Evolutionary conservation across 2,113 vertebrate genomes (phyloP).

Genomic region (Nothoprocta pentlandii): DNA sequence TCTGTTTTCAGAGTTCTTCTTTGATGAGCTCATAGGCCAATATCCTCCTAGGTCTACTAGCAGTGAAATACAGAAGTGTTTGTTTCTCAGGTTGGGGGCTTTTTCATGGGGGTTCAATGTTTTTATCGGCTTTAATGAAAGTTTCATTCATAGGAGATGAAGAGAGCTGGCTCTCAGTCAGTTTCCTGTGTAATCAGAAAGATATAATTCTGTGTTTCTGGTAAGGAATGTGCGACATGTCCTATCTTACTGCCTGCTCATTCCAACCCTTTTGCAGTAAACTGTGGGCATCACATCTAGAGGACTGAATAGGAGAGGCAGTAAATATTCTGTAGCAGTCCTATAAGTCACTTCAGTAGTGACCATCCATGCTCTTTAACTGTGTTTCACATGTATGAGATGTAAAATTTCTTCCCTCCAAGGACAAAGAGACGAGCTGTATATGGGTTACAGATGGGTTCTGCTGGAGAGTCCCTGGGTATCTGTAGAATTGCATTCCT

Average conservation of each 20-base stretch:
- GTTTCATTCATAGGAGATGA: conserved; percentile 8
- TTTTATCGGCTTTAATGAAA: conserved; percentile 27
- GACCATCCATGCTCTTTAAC: rapidly evolving
- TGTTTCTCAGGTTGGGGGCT: conserved; percentile 12
- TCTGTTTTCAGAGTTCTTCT: conserved; percentile 45
- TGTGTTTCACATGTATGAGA: neutral
- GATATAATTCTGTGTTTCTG: neutral
- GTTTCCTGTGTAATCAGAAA: neutral
- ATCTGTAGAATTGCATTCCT: conserved; percentile 23
- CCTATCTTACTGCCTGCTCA: neutral
- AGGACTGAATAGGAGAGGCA: neutral
- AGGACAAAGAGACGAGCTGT: conserved; percentile 14
- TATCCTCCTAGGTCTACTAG: conserved; percentile 31
- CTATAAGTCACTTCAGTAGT: neutral
- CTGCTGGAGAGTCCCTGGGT: conserved; percentile 29
- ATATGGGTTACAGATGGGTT: neutral
- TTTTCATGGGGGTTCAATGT: conserved; percentile 26
- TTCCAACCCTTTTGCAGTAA: neutral
- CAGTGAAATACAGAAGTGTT: conserved; percentile 17
- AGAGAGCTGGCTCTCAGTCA: neutral
- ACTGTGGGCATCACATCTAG: neutral
- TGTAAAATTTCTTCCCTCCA: neutral
- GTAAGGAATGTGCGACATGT: neutral
- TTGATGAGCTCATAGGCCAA: conserved; percentile 56
- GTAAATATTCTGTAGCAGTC: neutral